These are phyloP conservation scores for Bugula neritina DNA, from an alignment of 2,888 invertebrate genomes.

Conservation along the genomic window DNA sequence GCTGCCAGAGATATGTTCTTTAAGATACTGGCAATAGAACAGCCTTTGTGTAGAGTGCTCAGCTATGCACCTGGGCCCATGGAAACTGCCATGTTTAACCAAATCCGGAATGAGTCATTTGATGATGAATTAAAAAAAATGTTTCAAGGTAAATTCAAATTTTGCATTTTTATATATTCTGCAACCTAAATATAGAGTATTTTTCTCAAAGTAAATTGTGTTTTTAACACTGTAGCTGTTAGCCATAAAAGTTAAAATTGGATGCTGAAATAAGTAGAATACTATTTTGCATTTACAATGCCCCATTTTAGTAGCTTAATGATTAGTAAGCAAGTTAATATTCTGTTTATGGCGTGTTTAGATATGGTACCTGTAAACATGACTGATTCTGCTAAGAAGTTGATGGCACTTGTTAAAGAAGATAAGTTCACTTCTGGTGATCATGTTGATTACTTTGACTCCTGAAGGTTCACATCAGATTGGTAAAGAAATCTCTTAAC, in stretches of 20 bases:
- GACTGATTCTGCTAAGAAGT: constrained; percentile 54
- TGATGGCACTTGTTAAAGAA: constrained; percentile 64
- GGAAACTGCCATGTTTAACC: constrained; percentile 79
- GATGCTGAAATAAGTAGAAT: no score
- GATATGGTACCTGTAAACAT: not conserved
- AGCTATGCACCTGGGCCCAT: constrained; percentile 91
- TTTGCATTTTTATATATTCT: not conserved
- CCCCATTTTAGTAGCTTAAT: no score
- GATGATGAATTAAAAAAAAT: constrained; percentile 36
- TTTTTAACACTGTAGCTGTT: not conserved
- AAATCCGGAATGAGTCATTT: constrained; percentile 35
- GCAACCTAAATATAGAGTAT: no score
- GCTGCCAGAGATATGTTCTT: constrained; percentile 86
- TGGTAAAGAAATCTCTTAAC: no score
- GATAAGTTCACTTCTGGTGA: constrained; percentile 73
- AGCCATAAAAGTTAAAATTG: not conserved
- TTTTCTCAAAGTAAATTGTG: not conserved
- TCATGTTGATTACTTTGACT: constrained; percentile 77
- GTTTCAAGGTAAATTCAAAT: constrained; percentile 37
- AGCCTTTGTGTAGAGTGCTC: constrained; percentile 64
- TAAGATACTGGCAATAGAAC: constrained; percentile 69
- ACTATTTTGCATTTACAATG: no score
- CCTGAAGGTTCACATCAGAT: not conserved
- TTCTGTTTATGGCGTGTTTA: not conserved
- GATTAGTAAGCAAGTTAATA: not conserved